Percentiles rank a stretch among this genome's conserved stretches.
These are phyloP conservation scores for Aplidium turbinatum DNA, from an alignment of 23 tunicate genomes.

Conservation along the genomic window DNA sequence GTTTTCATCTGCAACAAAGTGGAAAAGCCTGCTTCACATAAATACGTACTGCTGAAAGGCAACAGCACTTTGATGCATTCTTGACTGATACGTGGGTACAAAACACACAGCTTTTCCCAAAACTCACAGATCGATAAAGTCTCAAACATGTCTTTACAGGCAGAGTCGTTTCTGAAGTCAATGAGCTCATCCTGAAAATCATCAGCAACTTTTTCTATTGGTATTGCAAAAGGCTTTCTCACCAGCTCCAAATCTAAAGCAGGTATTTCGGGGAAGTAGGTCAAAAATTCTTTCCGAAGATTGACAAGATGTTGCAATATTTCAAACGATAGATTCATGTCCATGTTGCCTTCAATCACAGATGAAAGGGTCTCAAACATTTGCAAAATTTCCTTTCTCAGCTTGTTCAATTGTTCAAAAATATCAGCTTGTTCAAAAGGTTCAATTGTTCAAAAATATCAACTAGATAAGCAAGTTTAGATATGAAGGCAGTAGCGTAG, in stretches of 20 bases:
- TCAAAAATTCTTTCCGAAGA: slow-evolving; percentile 27
- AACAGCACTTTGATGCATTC: slow-evolving; percentile 42
- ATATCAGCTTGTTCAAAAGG: slow-evolving; percentile 42
- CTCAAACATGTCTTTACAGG: slow-evolving; percentile 39
- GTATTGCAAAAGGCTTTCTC: slow-evolving; percentile 52
- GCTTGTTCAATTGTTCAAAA: slow-evolving; percentile 40
- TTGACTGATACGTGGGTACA: slow-evolving; percentile 47
- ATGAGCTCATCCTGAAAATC: slow-evolving; percentile 47
- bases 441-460: slow-evolving; percentile 52
- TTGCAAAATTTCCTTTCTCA: slow-evolving; percentile 29
- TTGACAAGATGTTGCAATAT: too few species aligned
- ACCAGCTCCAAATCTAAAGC: slow-evolving; percentile 36
- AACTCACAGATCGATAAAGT: slow-evolving; percentile 30
- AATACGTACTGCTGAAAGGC: too few species aligned
- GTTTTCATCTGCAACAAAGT: too few species aligned
- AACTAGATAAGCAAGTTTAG: slow-evolving; percentile 45
- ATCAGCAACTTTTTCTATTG: slow-evolving; percentile 31
- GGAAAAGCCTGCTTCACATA: too few species aligned
- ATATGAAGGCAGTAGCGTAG: too few species aligned
- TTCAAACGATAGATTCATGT: too few species aligned
- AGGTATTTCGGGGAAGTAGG: slow-evolving; percentile 40
- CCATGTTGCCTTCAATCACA: too few species aligned
- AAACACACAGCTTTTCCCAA: slow-evolving; percentile 47
- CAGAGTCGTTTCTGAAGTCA: slow-evolving; percentile 51
- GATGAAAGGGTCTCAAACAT: slow-evolving; percentile 40